phyloP scores from a whole-genome alignment of 2,797 vertebrate species.

The Melanotaenia boesemani region DNA sequence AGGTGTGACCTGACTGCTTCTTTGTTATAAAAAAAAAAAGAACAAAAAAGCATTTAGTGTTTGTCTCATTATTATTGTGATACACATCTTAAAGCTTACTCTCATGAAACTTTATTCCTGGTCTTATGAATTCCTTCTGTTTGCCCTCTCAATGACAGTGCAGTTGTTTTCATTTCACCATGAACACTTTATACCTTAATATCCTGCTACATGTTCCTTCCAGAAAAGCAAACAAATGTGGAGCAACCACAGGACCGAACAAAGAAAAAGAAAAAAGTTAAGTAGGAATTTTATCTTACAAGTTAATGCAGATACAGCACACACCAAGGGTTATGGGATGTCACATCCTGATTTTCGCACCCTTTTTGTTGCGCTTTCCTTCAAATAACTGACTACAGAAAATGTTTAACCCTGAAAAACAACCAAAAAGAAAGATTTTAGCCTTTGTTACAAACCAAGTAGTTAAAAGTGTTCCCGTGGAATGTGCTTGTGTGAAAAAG shows the following conservation, averaged over 20 bases:
- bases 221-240: conserved; percentile 56
- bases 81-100: conserved; percentile 14
- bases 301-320: not conserved
- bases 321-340: too few species aligned
- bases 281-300: not conserved
- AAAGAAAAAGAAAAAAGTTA: conserved; percentile 13
- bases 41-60: not conserved
- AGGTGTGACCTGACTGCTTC: too few species aligned
- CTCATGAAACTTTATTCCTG: conserved; percentile 36
- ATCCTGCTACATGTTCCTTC: conserved; percentile 64
- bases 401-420: conserved; percentile 1
- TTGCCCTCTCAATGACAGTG: conserved; percentile 24
- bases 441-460: not conserved
- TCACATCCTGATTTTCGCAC: not conserved
- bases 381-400: not conserved
- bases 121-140: conserved; percentile 40
- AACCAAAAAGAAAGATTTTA: conserved; percentile 9
- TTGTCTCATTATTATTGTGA: not conserved
- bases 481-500: conserved; percentile 65
- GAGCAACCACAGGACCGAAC: conserved; percentile 31
- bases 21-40: not conserved
- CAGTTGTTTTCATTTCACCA: conserved; percentile 52
- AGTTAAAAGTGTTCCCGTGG: conserved; percentile 34
- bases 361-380: not conserved
- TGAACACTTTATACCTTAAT: conserved; percentile 59